Evolutionary conservation across 2,113 vertebrate genomes (phyloP).

Genomic region (Hemiscyllium ocellatum): DNA sequence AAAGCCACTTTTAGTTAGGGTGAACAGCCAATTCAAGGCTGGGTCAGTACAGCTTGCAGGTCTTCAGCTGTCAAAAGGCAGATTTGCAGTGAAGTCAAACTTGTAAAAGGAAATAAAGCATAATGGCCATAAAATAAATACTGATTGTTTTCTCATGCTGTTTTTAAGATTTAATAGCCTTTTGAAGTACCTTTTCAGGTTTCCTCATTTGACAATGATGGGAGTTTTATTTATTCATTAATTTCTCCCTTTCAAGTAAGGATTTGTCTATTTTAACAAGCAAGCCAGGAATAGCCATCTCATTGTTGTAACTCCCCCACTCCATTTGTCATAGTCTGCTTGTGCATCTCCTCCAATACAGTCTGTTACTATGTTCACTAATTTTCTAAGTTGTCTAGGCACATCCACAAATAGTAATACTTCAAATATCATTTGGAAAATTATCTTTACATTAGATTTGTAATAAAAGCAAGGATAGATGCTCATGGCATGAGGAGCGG

Average conservation of each 20-base stretch:
- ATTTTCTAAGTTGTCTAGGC: background rate
- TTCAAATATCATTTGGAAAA: background rate
- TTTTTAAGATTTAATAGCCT: background rate
- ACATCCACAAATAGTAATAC: background rate
- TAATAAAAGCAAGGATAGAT: background rate
- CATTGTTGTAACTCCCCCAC: background rate
- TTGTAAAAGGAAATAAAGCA: conserved; percentile 12
- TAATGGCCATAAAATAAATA: background rate
- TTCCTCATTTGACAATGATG: background rate
- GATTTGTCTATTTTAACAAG: background rate
- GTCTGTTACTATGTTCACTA: background rate
- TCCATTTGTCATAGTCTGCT: background rate
- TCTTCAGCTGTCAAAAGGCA: background rate
- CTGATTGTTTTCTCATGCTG: background rate
- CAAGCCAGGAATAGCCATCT: background rate
- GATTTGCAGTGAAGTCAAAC: background rate
- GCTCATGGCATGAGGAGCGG: background rate
- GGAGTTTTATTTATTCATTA: background rate
- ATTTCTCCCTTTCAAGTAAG: background rate
- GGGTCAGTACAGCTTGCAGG: background rate
- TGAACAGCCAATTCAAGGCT: background rate
- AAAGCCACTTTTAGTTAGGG: conserved; percentile 8
- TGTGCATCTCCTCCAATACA: background rate
- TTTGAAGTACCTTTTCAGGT: background rate
- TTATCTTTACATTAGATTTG: background rate